These are phyloP conservation scores for Eupithecia insigniata DNA, from an alignment of 2,888 invertebrate genomes.

Conservation along the genomic window DNA sequence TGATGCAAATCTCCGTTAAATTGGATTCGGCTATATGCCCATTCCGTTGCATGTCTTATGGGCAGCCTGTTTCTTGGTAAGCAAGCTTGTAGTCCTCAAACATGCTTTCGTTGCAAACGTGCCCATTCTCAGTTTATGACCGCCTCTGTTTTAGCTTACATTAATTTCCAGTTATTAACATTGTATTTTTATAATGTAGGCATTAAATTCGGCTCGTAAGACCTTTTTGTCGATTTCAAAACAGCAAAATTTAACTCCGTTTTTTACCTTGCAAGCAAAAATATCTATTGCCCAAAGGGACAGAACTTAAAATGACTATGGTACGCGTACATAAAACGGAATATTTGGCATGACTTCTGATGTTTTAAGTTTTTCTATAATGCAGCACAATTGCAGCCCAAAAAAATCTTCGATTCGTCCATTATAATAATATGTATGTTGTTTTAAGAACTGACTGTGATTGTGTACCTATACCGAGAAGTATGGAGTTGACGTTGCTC, in stretches of 20 bases:
- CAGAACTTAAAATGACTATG: too few relatives aligned
- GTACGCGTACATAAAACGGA: background rate
- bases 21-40: background rate
- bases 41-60: too few relatives aligned
- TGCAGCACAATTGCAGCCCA: too few relatives aligned
- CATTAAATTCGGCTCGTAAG: constrained; percentile 1
- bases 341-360: too few relatives aligned
- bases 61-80: background rate
- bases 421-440: too few relatives aligned
- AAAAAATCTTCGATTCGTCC: too few relatives aligned
- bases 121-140: constrained; percentile 59
- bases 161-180: constrained; percentile 48
- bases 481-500: too few relatives aligned
- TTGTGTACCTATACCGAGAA: too few relatives aligned
- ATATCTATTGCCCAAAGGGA: background rate
- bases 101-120: constrained; percentile 12
- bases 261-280: background rate
- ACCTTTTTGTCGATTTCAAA: background rate
- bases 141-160: constrained; percentile 47
- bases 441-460: too few relatives aligned
- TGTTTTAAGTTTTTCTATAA: too few relatives aligned
- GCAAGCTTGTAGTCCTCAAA: background rate
- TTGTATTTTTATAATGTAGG: constrained; percentile 23
- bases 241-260: background rate
- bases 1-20: background rate